Percentiles rank a stretch among this genome's conserved stretches.
Evolutionary conservation across 2,888 invertebrate species (phyloP).

Genomic region (Epistrophella euchroma): DNA sequence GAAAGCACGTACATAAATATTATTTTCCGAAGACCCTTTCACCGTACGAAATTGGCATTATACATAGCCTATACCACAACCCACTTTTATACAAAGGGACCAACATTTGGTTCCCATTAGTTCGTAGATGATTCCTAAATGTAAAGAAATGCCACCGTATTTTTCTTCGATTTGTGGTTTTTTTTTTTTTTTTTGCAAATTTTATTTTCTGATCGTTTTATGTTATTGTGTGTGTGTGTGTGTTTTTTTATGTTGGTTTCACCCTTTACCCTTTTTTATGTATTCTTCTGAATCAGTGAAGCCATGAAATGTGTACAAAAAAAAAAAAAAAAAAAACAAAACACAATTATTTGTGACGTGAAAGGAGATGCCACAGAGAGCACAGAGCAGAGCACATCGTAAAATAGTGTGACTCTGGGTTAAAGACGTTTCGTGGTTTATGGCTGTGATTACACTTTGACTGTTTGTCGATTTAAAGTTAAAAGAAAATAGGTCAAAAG

Average conservation of each 20-base stretch:
- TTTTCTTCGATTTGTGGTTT: conserved; percentile 46
- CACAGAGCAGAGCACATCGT: conserved; percentile 38
- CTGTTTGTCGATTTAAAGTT: conserved; percentile 57
- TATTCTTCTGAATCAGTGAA: conserved; percentile 11
- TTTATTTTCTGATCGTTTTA: no score
- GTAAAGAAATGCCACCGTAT: conserved; percentile 49
- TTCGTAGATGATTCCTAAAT: conserved; percentile 56
- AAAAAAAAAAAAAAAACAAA: conserved; percentile 14
- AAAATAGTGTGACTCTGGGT: conserved; percentile 68
- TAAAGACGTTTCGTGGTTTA: conserved; percentile 74
- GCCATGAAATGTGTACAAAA: conserved; percentile 6
- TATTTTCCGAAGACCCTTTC: conserved; percentile 10
- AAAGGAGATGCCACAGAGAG: conserved; percentile 25
- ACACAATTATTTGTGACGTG: conserved; percentile 20
- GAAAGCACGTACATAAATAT: conserved; percentile 33
- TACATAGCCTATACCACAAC: neutral
- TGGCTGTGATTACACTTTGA: conserved; percentile 66
- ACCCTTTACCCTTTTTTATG: conserved; percentile 51
- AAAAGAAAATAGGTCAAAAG: conserved; percentile 71
- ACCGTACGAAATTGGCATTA: neutral
- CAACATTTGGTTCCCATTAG: conserved; percentile 70
- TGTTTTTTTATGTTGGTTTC: conserved; percentile 53
- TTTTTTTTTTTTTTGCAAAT: neutral
- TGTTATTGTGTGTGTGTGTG: no score
- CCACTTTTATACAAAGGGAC: conserved; percentile 23